phyloP scores from a whole-genome alignment of 1,140 invertebrate genomes.

The Chelonus insularis region DNA sequence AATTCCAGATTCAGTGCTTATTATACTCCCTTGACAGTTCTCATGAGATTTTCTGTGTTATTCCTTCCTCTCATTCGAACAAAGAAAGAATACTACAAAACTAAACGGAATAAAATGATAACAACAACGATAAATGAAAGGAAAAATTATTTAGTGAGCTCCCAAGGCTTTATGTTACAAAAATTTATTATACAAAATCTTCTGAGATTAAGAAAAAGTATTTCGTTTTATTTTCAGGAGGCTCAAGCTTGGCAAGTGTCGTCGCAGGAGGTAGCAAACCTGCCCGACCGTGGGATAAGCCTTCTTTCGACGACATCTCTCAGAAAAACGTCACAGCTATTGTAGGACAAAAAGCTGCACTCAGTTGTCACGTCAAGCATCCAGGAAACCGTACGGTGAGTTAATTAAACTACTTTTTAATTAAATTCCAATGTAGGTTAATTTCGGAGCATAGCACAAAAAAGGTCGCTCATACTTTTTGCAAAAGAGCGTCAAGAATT shows the following conservation, averaged over 20 bases:
- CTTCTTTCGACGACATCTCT: slow-evolving; percentile 83
- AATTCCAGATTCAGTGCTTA: neutral
- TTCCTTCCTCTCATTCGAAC: neutral
- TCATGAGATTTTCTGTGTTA: slow-evolving; percentile 1
- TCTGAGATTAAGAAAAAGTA: neutral
- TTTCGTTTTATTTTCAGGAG: slow-evolving; percentile 42
- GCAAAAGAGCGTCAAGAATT: no score
- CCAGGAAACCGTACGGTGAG: slow-evolving; percentile 86
- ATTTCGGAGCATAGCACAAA: neutral
- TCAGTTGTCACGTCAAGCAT: slow-evolving; percentile 83
- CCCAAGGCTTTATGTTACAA: neutral
- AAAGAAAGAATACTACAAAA: neutral
- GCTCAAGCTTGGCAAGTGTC: slow-evolving; percentile 51
- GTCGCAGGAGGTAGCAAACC: slow-evolving; percentile 44
- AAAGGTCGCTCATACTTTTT: slow-evolving; percentile 13
- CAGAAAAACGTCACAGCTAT: slow-evolving; percentile 81
- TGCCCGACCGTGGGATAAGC: slow-evolving; percentile 63
- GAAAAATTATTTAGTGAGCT: no score
- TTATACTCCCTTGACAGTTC: neutral
- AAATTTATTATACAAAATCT: neutral
- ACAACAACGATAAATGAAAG: no score
- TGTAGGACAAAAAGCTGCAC: slow-evolving; percentile 79
- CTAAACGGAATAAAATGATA: no score
- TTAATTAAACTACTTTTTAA: slow-evolving; percentile 31
- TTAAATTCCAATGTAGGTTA: neutral